A percentile compares a stretch with the other conserved stretches of the same genome.
phyloP scores from a whole-genome alignment of 2,797 vertebrate species.

The Phoeniculus purpureus region DNA sequence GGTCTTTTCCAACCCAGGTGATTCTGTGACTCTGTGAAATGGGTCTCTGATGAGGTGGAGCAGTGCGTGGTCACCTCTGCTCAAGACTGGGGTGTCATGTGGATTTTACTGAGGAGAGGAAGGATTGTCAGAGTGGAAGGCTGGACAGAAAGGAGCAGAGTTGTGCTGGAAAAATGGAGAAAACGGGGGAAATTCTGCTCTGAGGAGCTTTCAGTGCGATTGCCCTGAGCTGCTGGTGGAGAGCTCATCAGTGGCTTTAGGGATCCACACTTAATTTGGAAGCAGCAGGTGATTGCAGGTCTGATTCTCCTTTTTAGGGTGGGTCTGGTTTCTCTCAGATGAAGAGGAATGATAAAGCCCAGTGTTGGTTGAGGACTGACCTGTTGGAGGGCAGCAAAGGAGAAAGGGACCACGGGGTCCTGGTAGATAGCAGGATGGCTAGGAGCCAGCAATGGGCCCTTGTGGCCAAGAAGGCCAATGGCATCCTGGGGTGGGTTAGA shows the following conservation, averaged over 20 bases:
- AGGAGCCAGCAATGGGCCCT: no score
- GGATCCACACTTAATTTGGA: background rate
- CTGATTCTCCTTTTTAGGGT: background rate
- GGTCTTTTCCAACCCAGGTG: no score
- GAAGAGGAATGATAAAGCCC: background rate
- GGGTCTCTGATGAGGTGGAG: background rate
- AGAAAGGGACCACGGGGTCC: background rate
- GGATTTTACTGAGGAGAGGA: background rate
- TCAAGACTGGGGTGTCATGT: fast-evolving
- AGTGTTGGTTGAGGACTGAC: background rate
- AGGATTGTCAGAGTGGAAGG: background rate
- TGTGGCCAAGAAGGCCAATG: no score
- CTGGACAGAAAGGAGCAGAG: background rate
- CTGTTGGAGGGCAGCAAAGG: no score
- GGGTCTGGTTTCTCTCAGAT: background rate
- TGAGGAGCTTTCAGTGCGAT: background rate
- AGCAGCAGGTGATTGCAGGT: background rate
- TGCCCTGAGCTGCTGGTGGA: background rate
- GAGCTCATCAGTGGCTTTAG: background rate
- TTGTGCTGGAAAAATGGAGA: background rate
- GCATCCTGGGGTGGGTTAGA: no score
- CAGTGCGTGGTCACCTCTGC: background rate
- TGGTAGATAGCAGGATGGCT: no score
- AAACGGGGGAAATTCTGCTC: background rate
- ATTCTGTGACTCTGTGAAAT: no score